phyloP scores from a whole-genome alignment of 2,797 vertebrate genomes.

The Microtus agrestis region DNA sequence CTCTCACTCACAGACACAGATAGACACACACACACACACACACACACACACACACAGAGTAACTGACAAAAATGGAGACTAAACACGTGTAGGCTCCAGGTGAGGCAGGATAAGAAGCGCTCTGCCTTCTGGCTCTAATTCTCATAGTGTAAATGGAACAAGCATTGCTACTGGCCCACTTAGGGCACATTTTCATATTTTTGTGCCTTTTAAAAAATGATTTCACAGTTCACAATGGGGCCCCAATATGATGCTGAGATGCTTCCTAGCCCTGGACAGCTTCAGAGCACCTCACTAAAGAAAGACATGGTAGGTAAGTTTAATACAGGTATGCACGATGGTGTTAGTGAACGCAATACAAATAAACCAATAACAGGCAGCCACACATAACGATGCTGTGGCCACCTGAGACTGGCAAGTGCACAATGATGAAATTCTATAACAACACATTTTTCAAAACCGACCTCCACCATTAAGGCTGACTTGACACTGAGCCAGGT shows the following conservation, averaged over 20 bases:
- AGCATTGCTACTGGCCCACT: background rate
- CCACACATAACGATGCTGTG: background rate
- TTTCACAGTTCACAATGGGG: background rate
- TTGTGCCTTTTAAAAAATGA: background rate
- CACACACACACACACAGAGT: background rate
- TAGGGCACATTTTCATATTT: background rate
- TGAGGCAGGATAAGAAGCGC: background rate
- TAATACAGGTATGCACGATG: background rate
- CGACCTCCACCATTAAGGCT: background rate
- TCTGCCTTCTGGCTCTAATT: background rate
- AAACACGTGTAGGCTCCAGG: rapidly evolving
- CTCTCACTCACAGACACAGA: background rate
- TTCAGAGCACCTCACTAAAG: background rate
- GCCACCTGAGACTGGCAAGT: no score
- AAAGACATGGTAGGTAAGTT: background rate
- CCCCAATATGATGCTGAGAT: background rate
- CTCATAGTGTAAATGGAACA: background rate
- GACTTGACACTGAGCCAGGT: background rate
- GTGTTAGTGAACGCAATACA: background rate
- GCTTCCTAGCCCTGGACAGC: background rate
- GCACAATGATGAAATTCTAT: background rate
- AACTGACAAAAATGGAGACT: background rate
- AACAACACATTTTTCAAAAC: background rate
- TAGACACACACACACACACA: background rate
- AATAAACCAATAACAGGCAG: background rate